These are phyloP conservation scores for Conistra vaccinii DNA, from an alignment of 2,888 invertebrate species.

Conservation along the genomic window DNA sequence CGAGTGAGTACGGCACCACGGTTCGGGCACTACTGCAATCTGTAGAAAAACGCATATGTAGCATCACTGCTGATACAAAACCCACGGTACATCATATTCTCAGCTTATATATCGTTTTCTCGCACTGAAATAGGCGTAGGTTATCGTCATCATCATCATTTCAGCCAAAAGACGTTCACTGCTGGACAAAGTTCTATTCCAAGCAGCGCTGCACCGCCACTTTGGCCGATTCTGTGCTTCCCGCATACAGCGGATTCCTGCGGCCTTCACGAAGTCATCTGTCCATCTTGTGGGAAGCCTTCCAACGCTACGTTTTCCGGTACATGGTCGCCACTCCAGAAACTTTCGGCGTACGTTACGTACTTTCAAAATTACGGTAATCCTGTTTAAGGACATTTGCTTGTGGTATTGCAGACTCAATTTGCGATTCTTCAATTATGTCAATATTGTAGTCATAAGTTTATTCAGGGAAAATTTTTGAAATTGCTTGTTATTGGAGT, in stretches of 20 bases:
- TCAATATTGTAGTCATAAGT: neutral
- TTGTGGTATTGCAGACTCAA: neutral
- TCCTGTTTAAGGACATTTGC: neutral
- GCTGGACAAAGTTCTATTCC: too few relatives aligned
- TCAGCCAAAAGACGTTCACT: too few relatives aligned
- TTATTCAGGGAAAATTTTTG: neutral
- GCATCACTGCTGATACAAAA: neutral
- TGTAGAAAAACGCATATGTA: constrained; percentile 2
- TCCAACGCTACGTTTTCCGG: too few relatives aligned
- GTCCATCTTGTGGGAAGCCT: too few relatives aligned
- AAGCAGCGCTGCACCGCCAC: too few relatives aligned
- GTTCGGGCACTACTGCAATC: neutral
- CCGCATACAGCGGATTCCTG: too few relatives aligned
- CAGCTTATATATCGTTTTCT: constrained; percentile 16
- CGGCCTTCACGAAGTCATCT: too few relatives aligned
- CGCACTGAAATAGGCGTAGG: constrained; percentile 6
- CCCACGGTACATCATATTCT: constrained; percentile 36
- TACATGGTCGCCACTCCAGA: too few relatives aligned
- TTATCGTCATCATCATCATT: too few relatives aligned
- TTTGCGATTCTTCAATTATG: neutral
- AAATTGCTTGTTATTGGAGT: neutral
- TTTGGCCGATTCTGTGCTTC: too few relatives aligned
- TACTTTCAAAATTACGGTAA: neutral
- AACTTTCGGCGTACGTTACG: neutral
- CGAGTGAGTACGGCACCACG: constrained; percentile 71